Percentiles rank a stretch among this genome's conserved stretches.
Conservation (phyloP, 2,888 invertebrate genomes). For the Zygothrica quintamaculata region DNA sequence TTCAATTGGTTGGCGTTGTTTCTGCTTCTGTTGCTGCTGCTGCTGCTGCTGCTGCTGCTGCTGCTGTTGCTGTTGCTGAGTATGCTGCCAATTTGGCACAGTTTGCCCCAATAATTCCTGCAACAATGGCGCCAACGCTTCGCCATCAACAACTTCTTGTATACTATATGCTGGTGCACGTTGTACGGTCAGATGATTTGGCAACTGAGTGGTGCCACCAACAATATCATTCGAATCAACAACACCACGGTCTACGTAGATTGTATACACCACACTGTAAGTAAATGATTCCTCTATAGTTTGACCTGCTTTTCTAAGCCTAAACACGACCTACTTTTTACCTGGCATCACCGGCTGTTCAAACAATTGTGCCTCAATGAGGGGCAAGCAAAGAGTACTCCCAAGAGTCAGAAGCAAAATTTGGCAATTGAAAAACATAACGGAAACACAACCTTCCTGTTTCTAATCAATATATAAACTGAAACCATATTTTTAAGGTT, state of each 20-base stretch:
- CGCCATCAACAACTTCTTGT: conserved; percentile 51
- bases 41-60: conserved; percentile 30
- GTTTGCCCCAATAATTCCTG: conserved; percentile 61
- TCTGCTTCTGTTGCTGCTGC: conserved; percentile 28
- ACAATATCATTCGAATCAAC: not conserved
- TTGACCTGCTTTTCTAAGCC: conserved; percentile 54
- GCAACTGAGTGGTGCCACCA: conserved; percentile 34
- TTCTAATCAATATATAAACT: conserved; percentile 38
- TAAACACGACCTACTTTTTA: conserved; percentile 65
- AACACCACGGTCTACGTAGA: conserved; percentile 21
- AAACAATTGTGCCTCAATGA: conserved; percentile 55
- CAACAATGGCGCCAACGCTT: conserved; percentile 65
- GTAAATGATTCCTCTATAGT: conserved; percentile 59
- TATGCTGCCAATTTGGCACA: conserved; percentile 65
- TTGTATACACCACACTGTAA: conserved; percentile 48
- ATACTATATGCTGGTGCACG: conserved; percentile 49
- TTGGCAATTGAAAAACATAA: conserved; percentile 57
- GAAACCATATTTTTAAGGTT: conserved; percentile 31
- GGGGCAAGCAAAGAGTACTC: conserved; percentile 25
- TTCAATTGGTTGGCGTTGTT: conserved; percentile 36
- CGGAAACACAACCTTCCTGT: conserved; percentile 39
- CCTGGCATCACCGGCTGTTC: conserved; percentile 52
- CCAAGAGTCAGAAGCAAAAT: conserved; percentile 30
- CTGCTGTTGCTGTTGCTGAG: conserved; percentile 17
- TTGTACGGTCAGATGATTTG: conserved; percentile 49